Base-by-base conservation (phyloP, 1,140 invertebrate species). In the Neodiprion lecontei region DNA sequence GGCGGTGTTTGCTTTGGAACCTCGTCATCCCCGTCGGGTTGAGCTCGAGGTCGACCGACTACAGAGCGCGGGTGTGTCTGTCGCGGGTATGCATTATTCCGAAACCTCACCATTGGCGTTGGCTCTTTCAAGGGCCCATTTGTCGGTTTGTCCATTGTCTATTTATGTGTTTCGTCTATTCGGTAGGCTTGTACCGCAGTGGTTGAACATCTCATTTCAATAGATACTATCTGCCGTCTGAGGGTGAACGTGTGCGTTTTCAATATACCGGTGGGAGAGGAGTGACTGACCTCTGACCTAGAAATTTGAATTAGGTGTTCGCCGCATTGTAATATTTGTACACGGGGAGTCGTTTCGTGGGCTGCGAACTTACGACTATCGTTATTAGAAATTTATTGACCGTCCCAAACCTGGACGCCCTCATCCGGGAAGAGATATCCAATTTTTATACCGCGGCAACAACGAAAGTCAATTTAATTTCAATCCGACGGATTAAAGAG, bases 1-100 rank as follows among this genome's bases (percentile, higher is more conserved):
- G 74, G 78, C 76, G 79, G 76, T 83, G 80, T 83, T 81, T 81
- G 80, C 78, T 81, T 75, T 80, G 79, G 76, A 78, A 77, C 80
- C 79, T 73, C 79, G 23, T 69, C 21, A 67, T 70, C 10, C 48
- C 49, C 71, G 17, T 61, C 9, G 28, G 50, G 14, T 66, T 66
- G 61, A 48, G 9, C 47, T 12, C 67, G 10, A n/a, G 23, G 28
- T 21, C 48, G 21, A 48, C 17, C 48, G 66, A 61, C 49, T 72
- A 17, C 23, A 40, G 72, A 73, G 69, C 66, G 68, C 61, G 48
- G 48, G 67, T 21, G 50, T 48, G 53, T 69, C 67, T 65, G 70
- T 75, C 28, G 21, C 69, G 14, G 70, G 47, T 69, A 69, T 69
- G 67, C 67, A 69, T 69, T 66, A 72, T 77, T 74, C 69, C 70